Base-by-base conservation (phyloP, 1,140 invertebrate genomes). In the Bombus pascuorum region DNA sequence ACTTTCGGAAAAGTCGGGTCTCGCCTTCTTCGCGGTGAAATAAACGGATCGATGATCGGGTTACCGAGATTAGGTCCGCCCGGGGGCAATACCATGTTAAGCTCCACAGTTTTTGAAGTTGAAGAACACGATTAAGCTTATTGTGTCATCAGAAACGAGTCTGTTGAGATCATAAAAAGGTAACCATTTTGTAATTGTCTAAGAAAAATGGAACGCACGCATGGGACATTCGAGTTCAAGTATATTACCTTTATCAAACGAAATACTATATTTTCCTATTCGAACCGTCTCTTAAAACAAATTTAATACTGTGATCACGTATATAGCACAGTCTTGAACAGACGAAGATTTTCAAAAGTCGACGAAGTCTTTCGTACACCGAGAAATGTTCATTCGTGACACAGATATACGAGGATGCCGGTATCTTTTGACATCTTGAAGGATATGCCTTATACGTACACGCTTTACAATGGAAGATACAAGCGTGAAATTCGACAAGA, bases 41-140 rank as follows among this genome's bases (percentile, higher is more conserved):
- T 44, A 74, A 81, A 39, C 65, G 47, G 72, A 18, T 47, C 44
- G 73, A 77, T 77, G 77, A 77, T 77, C 47, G 74, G n/a, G 70
- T 71, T 70, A 59, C 37, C 15, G 75, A 72, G 28, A 71, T 71
- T 71, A 71, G 68, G 25, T 71, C 0, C 37, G 9, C 1, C 12
- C 22, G 3, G 22, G 34, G 1, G 6, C 5, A 13, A 39, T 25
- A 6, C 0, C 22, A 1, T 9, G 37, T 10, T 5, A 2, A 37
- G 4, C 39, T 71, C 13, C 4, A 37, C 34, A 22, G 10, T 70
- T 39, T 53, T 53, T 53, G 6, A 53, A 22, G 47, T 53, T 53
- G 5, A 53, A 53, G 18, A 22, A 53, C 47, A 8, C 47, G 47
- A 22, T 53, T 22, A 22, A 22, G 18, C 6, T 22, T 53, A 53